These are phyloP conservation scores for Trissolcus basalis DNA, from an alignment of 1,140 invertebrate genomes.

Conservation along the genomic window DNA sequence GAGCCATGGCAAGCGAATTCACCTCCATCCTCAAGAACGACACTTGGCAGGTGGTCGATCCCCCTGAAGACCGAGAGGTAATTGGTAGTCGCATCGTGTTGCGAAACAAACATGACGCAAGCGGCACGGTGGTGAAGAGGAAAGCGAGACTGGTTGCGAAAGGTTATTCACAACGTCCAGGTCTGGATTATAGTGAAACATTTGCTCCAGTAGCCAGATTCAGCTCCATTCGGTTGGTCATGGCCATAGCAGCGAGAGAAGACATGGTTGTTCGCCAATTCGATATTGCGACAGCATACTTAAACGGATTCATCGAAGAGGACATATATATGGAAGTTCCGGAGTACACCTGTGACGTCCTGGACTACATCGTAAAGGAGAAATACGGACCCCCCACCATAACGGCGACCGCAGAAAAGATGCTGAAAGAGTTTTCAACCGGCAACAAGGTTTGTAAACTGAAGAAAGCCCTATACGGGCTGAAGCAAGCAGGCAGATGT, in stretches of 20 bases:
- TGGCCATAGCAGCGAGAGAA: conserved; percentile 1
- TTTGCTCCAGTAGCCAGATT: conserved; percentile 39
- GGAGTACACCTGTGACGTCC: neutral
- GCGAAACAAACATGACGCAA: too few relatives aligned
- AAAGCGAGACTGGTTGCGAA: conserved; percentile 42
- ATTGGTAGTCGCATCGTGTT: too few relatives aligned
- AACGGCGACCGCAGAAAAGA: too few relatives aligned
- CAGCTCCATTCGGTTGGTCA: conserved; percentile 3
- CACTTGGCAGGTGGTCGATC: too few relatives aligned
- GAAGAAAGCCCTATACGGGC: neutral
- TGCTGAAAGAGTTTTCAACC: too few relatives aligned
- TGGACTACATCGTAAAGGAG: neutral
- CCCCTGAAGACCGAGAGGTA: too few relatives aligned
- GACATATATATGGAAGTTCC: neutral
- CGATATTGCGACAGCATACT: neutral
- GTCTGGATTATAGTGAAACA: conserved; percentile 42
- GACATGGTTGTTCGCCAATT: conserved; percentile 5
- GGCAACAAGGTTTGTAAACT: neutral
- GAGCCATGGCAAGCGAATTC: too few relatives aligned
- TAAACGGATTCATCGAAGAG: neutral
- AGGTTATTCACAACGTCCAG: conserved; percentile 31
- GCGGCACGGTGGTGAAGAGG: neutral
- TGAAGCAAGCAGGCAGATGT: neutral
- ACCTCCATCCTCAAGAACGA: too few relatives aligned
- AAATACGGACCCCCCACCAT: too few relatives aligned